These are phyloP conservation scores for Tinea pellionella DNA, from an alignment of 2,888 invertebrate genomes.

Conservation along the genomic window DNA sequence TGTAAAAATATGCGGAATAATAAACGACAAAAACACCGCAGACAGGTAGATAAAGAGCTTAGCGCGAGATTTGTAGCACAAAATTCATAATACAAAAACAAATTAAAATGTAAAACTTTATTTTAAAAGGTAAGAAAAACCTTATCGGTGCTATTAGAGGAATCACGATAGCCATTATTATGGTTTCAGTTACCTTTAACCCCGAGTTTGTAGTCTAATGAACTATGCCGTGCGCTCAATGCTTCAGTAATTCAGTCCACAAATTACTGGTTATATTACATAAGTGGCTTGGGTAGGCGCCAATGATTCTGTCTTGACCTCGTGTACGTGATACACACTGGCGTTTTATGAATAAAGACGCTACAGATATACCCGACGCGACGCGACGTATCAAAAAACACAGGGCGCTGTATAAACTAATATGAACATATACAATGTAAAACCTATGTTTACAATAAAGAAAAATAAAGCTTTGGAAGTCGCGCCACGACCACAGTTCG, in stretches of 20 bases:
- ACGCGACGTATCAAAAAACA: too few species aligned
- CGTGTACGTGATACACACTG: too few species aligned
- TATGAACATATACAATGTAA: too few species aligned
- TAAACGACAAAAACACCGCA: background rate
- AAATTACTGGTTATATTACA: background rate
- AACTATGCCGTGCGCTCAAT: conserved; percentile 1
- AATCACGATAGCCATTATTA: conserved; percentile 1
- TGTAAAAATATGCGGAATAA: background rate
- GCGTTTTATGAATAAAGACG: too few species aligned
- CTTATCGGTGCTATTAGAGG: background rate
- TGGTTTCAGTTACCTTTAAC: conserved; percentile 1
- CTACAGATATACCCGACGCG: too few species aligned
- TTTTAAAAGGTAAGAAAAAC: background rate
- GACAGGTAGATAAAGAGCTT: background rate
- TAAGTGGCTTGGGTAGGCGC: background rate
- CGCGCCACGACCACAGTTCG: too few species aligned
- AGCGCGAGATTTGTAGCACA: background rate
- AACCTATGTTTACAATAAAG: too few species aligned
- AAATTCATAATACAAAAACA: background rate
- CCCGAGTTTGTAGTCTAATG: conserved; percentile 1
- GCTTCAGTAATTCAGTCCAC: background rate
- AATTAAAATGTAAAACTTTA: background rate
- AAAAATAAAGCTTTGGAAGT: too few species aligned
- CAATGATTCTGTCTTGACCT: too few species aligned
- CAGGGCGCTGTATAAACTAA: too few species aligned